phyloP scores from a whole-genome alignment of 2,888 invertebrate species.

The Apotomis turbidana region DNA sequence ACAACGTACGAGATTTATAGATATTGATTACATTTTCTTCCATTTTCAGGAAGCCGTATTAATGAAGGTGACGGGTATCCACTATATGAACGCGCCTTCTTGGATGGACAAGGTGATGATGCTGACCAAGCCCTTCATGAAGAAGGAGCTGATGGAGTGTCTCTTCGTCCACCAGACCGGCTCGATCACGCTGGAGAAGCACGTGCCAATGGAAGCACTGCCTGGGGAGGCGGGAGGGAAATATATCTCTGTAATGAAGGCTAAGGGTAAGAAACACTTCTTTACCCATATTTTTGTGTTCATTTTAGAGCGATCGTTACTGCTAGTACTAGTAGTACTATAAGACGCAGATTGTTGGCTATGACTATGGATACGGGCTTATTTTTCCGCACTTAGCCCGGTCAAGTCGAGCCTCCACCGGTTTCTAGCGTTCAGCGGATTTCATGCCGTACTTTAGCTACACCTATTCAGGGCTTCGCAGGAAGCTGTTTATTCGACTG shows the following conservation, averaged over 20 bases:
- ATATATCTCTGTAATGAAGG: conserved; percentile 55
- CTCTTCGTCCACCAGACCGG: conserved; percentile 78
- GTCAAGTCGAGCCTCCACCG: no score
- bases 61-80: conserved; percentile 83
- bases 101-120: conserved; percentile 87
- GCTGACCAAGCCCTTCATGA: conserved; percentile 88
- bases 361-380: no score
- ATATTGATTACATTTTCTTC: neutral
- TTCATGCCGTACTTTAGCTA: no score
- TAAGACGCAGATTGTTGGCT: no score
- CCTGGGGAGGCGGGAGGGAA: conserved; percentile 85
- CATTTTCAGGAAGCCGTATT: conserved; percentile 84
- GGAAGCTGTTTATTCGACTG: no score
- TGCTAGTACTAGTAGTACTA: no score
- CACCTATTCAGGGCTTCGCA: no score
- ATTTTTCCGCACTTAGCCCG: no score
- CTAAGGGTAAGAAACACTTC: conserved; percentile 44
- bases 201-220: conserved; percentile 81
- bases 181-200: conserved; percentile 74
- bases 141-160: conserved; percentile 83
- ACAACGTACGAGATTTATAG: no score
- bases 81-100: conserved; percentile 87
- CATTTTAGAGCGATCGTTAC: neutral
- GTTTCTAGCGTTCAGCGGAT: no score
- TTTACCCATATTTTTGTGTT: neutral